These are phyloP conservation scores for Gallirallus australis DNA, from an alignment of 2,797 vertebrate species.

Conservation along the genomic window DNA sequence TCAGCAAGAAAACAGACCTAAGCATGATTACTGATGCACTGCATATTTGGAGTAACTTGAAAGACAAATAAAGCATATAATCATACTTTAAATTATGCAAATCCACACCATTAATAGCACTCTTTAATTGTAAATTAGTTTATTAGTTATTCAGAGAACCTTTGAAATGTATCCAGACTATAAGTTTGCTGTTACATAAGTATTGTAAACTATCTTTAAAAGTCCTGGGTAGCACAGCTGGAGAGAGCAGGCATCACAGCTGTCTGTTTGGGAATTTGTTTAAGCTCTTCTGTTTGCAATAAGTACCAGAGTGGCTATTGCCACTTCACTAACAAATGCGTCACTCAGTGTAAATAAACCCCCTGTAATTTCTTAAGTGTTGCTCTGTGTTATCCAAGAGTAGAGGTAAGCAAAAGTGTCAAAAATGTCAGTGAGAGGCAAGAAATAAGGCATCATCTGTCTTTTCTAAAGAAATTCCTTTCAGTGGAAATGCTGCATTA, in stretches of 20 bases:
- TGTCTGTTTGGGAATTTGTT: neutral
- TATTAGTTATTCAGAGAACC: neutral
- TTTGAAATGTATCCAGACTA: constrained; percentile 3
- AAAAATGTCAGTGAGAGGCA: neutral
- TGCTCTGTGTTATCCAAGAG: neutral
- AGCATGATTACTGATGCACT: neutral
- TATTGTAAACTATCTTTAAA: neutral
- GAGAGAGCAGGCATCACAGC: neutral
- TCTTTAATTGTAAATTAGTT: constrained; percentile 10
- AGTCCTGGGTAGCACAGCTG: neutral
- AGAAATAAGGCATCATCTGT: neutral
- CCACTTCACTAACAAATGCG: neutral
- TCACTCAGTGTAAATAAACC: neutral
- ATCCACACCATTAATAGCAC: neutral
- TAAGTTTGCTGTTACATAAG: constrained; percentile 20
- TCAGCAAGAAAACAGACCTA: constrained; percentile 22
- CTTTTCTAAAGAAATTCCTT: neutral
- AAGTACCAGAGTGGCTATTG: neutral
- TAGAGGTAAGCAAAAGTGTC: neutral
- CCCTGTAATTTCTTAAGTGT: constrained; percentile 2
- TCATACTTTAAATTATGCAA: neutral
- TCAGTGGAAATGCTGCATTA: neutral
- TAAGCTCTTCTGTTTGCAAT: neutral
- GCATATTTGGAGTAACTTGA: constrained; percentile 21
- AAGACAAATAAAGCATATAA: neutral